Percentiles rank a stretch among this genome's conserved stretches.
Evolutionary conservation across 1,140 invertebrate genomes (phyloP).

Genomic region (Hestina assimilis): DNA sequence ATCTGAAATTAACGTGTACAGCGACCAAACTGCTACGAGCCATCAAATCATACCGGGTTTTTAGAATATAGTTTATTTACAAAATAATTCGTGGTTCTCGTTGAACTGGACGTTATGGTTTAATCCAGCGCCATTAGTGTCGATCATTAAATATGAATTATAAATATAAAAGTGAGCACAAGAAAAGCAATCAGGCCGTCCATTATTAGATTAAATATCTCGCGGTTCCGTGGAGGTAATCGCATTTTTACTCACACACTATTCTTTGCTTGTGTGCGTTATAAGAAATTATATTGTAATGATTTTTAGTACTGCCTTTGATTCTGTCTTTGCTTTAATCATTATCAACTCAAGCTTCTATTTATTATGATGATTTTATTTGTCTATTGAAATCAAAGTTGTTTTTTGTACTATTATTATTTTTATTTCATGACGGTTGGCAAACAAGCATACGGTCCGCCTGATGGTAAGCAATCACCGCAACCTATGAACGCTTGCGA

Average conservation of each 20-base stretch:
- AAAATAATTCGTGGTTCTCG: slow-evolving; percentile 35
- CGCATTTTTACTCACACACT: slow-evolving; percentile 13
- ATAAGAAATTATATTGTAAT: slow-evolving; percentile 5
- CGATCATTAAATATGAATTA: slow-evolving; percentile 75
- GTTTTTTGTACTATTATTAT: no score
- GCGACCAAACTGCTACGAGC: slow-evolving; percentile 43
- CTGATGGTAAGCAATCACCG: no score
- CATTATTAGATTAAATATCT: slow-evolving; percentile 73
- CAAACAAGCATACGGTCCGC: no score
- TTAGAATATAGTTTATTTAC: slow-evolving; percentile 11
- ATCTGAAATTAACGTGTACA: slow-evolving; percentile 73
- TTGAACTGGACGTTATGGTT: slow-evolving; percentile 39
- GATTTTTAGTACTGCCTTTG: neutral
- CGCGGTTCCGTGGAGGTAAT: slow-evolving; percentile 35
- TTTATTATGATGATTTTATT: neutral
- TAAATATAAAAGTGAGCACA: slow-evolving; percentile 71
- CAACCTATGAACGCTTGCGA: no score
- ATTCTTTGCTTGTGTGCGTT: slow-evolving; percentile 1
- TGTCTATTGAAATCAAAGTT: neutral
- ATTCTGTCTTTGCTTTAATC: neutral
- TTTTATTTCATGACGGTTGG: no score
- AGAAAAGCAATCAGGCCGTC: slow-evolving; percentile 67
- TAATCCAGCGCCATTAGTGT: slow-evolving; percentile 67
- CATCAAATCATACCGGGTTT: slow-evolving; percentile 11
- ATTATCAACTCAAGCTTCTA: neutral